A percentile compares a stretch with the other conserved stretches of the same genome.
Evolutionary conservation across 1,140 invertebrate species (phyloP).

Genomic region (Goniozus legneri): DNA sequence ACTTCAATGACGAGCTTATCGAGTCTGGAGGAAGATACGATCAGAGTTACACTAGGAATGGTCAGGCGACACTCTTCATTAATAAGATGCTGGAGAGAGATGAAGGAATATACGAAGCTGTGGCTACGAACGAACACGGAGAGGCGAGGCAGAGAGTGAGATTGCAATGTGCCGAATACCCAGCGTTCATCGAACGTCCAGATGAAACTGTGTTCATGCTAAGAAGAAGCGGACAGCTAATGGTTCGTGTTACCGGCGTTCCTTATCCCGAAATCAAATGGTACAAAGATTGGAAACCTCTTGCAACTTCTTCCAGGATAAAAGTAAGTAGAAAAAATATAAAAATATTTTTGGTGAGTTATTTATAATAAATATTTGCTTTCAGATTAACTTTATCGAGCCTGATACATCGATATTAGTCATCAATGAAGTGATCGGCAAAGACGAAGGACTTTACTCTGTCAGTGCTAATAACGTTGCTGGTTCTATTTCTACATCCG

Average conservation of each 20-base stretch:
- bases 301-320: conserved; percentile 74
- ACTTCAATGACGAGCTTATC: conserved; percentile 78
- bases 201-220: conserved; percentile 78
- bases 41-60: conserved; percentile 83
- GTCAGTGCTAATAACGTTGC: conserved; percentile 90
- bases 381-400: conserved; percentile 75
- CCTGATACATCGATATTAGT: conserved; percentile 80
- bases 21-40: conserved; percentile 79
- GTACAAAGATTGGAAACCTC: conserved; percentile 94
- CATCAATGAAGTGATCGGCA: conserved; percentile 81
- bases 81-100: conserved; percentile 87
- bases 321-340: conserved; percentile 59
- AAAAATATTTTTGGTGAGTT: not conserved
- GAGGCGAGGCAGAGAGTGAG: conserved; percentile 79
- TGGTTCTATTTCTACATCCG: conserved; percentile 83
- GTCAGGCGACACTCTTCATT: conserved; percentile 81
- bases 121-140: conserved; percentile 90
- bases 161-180: conserved; percentile 87
- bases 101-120: conserved; percentile 90
- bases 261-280: conserved; percentile 94
- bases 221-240: conserved; percentile 70
- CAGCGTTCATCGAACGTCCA: conserved; percentile 80
- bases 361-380: conserved; percentile 13
- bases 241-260: conserved; percentile 83
- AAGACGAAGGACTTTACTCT: conserved; percentile 92